These are phyloP conservation scores for Myodes glareolus DNA, from an alignment of 2,113 vertebrate genomes.

Conservation along the genomic window DNA sequence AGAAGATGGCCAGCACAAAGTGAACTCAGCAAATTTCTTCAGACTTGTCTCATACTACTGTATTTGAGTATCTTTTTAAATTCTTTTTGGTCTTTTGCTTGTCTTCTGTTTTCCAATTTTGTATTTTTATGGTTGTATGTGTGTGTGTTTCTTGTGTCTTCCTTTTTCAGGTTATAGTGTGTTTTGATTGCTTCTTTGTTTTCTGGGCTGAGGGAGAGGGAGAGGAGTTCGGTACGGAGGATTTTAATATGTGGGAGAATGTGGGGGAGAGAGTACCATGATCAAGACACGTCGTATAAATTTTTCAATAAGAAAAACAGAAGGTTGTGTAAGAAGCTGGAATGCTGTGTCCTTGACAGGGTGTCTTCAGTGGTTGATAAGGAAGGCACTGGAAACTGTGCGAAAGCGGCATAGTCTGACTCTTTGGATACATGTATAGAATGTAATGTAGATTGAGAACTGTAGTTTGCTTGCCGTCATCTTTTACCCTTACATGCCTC, in stretches of 20 bases:
- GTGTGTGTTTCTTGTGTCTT: not conserved
- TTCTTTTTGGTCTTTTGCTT: not conserved
- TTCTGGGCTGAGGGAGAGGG: not conserved
- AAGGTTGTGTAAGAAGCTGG: not conserved
- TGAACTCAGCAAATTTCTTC: not conserved
- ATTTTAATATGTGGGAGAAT: not conserved
- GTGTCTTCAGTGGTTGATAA: too few species aligned
- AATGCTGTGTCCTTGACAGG: not conserved
- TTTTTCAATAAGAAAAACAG: not conserved
- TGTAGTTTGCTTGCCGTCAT: not conserved
- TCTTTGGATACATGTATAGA: not conserved
- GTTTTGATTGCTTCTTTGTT: not conserved
- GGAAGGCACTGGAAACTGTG: not conserved
- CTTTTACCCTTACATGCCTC: not conserved
- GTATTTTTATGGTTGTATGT: not conserved
- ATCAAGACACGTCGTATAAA: not conserved
- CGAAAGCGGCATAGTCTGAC: not conserved
- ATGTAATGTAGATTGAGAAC: not conserved
- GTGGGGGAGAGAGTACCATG: not conserved
- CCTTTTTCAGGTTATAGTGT: not conserved
- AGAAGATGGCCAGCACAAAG: not conserved
- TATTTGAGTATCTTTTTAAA: not conserved
- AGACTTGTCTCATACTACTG: not conserved
- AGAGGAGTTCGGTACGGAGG: not conserved
- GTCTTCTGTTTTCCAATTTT: not conserved